Evolutionary conservation across 2,113 vertebrate genomes (phyloP).

Genomic region (Smithornis capensis): DNA sequence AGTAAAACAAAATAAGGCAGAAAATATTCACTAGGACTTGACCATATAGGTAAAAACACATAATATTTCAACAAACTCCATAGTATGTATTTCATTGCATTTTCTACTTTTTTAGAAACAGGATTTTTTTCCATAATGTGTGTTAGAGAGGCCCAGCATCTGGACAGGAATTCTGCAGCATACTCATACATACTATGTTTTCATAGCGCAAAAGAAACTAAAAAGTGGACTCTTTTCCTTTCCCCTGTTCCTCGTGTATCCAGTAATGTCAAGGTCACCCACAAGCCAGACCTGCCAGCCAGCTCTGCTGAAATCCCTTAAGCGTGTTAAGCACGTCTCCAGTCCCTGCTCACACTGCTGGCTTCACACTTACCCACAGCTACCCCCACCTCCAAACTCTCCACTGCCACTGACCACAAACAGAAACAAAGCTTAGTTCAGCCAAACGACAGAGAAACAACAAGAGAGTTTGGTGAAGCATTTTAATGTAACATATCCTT

Average conservation of each 20-base stretch:
- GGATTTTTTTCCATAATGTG: not conserved
- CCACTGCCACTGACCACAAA: not conserved
- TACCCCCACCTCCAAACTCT: not conserved
- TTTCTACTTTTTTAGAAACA: not conserved
- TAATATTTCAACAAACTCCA: not conserved
- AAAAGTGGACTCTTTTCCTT: not conserved
- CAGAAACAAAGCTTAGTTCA: not conserved
- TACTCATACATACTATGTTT: not conserved
- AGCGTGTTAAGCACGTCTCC: not conserved
- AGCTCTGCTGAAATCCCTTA: not conserved
- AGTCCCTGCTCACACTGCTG: not conserved
- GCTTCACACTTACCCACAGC: not conserved
- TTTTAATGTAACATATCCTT: not conserved
- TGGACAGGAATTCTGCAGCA: not conserved
- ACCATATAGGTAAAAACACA: not conserved
- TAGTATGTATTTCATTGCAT: not conserved
- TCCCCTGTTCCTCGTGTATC: not conserved
- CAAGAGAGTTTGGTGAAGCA: not conserved
- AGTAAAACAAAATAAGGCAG: not conserved
- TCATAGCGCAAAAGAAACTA: not conserved
- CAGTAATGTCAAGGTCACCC: not conserved
- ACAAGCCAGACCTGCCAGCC: not conserved
- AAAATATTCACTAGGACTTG: not conserved
- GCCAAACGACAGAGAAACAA: accelerated
- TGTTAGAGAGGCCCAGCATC: not conserved